Percentiles rank a stretch among this genome's conserved stretches.
Evolutionary conservation across 2,888 invertebrate genomes (phyloP).

Genomic region (Blera fallax): DNA sequence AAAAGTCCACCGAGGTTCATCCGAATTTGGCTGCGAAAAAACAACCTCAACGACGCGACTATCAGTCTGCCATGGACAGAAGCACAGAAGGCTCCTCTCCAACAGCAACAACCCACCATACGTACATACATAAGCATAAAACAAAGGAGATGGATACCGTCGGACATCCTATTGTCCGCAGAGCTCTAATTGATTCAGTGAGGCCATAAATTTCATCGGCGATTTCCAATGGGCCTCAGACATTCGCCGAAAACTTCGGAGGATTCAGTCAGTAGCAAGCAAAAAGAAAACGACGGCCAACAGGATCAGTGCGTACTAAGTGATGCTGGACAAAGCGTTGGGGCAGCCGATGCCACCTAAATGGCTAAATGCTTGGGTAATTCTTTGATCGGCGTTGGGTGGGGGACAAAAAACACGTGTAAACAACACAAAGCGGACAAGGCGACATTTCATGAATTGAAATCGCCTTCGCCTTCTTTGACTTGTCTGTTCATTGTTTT

Average conservation of each 20-base stretch:
- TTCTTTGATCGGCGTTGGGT: constrained; percentile 64
- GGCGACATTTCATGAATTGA: constrained; percentile 73
- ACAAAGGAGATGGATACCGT: constrained; percentile 69
- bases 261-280: not conserved
- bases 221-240: constrained; percentile 65
- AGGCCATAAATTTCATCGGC: constrained; percentile 78
- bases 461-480: constrained; percentile 69
- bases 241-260: constrained; percentile 60
- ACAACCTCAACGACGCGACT: constrained; percentile 52
- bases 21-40: constrained; percentile 50
- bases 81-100: not conserved
- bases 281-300: not conserved
- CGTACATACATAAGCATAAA: constrained; percentile 25
- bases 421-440: constrained; percentile 71
- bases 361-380: constrained; percentile 72
- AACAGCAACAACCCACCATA: not conserved
- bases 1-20: constrained; percentile 35
- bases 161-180: constrained; percentile 73
- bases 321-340: constrained; percentile 70
- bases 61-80: constrained; percentile 65
- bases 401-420: constrained; percentile 71
- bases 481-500: constrained; percentile 68
- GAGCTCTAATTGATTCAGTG: constrained; percentile 81
- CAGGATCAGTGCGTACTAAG: constrained; percentile 50
- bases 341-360: constrained; percentile 71